A percentile compares a stretch with the other conserved stretches of the same genome.
Conservation (phyloP, 2,113 vertebrate genomes). For the Rattus rattus region DNA sequence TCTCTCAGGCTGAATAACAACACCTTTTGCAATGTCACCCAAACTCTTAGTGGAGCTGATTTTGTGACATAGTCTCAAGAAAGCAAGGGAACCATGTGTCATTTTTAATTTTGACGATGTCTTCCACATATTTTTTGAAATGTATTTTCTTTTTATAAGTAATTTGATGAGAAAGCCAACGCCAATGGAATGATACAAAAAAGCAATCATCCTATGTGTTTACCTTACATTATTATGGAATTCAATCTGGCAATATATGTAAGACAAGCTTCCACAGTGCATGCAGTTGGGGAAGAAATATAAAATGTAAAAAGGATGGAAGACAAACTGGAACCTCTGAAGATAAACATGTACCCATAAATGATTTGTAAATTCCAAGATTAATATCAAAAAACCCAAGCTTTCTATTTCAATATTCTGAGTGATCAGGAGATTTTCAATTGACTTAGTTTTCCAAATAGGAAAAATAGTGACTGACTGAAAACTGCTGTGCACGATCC, state of each 20-base stretch:
- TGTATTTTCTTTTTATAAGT: neutral
- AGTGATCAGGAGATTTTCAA: neutral
- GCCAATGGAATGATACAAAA: no score
- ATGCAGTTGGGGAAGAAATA: neutral
- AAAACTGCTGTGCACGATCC: neutral
- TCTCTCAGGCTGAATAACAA: no score
- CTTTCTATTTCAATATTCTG: neutral
- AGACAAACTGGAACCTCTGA: neutral
- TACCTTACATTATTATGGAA: no score
- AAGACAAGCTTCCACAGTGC: no score
- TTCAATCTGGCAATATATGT: no score
- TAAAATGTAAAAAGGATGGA: neutral
- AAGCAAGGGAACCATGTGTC: neutral
- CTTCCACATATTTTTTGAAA: neutral
- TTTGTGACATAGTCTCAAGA: no score
- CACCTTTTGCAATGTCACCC: no score
- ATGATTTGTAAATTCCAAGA: no score
- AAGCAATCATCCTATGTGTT: no score
- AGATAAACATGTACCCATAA: no score
- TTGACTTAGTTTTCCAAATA: neutral
- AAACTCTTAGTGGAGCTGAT: no score
- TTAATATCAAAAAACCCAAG: neutral
- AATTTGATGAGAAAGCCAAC: neutral
- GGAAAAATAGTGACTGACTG: neutral
- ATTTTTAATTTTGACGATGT: neutral